phyloP scores from a whole-genome alignment of 2,797 vertebrate species.

The Rhinophrynus dorsalis region DNA sequence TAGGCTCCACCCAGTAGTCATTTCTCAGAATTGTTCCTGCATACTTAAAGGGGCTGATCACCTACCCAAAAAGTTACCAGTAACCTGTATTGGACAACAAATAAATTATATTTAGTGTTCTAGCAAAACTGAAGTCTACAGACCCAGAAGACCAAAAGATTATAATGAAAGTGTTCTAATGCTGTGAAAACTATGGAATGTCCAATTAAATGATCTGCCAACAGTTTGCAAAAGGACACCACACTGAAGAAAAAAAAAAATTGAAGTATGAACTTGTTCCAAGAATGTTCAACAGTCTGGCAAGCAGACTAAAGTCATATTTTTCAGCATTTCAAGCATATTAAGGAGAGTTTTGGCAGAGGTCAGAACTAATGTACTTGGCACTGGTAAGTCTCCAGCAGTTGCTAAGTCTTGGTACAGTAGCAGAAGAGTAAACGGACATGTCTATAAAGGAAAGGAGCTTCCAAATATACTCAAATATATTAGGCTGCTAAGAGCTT shows the following conservation, averaged over 20 bases:
- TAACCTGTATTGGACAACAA: too few relatives aligned
- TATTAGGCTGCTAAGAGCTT: too few relatives aligned
- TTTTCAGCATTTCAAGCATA: constrained; percentile 26
- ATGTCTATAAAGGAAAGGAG: not conserved
- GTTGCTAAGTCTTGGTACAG: not conserved
- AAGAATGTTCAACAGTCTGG: constrained; percentile 2
- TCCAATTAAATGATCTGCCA: not conserved
- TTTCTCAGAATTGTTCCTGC: too few relatives aligned
- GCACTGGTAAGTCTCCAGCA: constrained; percentile 12
- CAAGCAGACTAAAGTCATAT: not conserved
- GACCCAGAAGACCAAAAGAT: too few relatives aligned
- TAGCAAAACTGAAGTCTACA: too few relatives aligned
- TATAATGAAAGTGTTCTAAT: too few relatives aligned
- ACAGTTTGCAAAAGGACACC: not conserved
- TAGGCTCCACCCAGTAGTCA: too few relatives aligned
- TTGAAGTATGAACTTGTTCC: not conserved
- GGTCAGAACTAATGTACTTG: constrained; percentile 2
- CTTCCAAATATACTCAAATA: too few relatives aligned
- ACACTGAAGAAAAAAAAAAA: not conserved
- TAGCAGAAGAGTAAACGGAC: not conserved
- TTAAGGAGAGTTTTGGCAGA: constrained; percentile 21
- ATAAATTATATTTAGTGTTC: too few relatives aligned
- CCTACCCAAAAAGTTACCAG: too few relatives aligned
- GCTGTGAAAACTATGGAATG: too few relatives aligned
- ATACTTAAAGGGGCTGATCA: too few relatives aligned